Base-by-base conservation (phyloP, 2,113 vertebrate genomes). In the Prietella phreatophila region DNA sequence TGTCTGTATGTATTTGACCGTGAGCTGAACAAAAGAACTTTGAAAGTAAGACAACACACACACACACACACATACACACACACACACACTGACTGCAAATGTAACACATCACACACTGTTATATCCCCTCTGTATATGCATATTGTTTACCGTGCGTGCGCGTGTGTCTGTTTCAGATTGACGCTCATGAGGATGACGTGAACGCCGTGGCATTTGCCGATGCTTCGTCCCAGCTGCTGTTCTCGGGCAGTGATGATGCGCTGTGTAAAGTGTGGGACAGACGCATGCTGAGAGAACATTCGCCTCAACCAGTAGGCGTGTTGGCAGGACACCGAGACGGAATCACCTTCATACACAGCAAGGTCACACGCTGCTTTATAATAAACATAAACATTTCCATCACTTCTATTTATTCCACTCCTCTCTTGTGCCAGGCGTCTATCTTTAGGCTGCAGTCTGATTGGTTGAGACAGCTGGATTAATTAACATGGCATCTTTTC, bases 321-420 rank as follows among this genome's bases (percentile, higher is more conserved):
- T 94, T 98, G 90, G 97, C 97, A 1, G 97, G 97, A 78, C 97
- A 98, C 93, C 94, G 96, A 84, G 97, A 98, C 27, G 97, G 97
- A 84, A 96, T 98, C 94, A 98, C 97, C 84, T 98, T 98, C 94
- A 97, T 98, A 86, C 96, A 98, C 92, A 98, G 97, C 95, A 98
- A 98, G 96, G 97, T 97, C 33, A 8, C 55, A 78, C 56, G 3
- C 7, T 19, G 8, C 30, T 19, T 9, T 33, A 19, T 33, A 58
- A 33, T 80, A 58, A 58, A 58, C 27, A 55, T 50, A 58, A 58
- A 58, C 27, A 55, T 50, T 78, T 78, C 42, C 39, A 42, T 11
- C 7, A 39, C 4, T 42, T 75, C 71, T 4, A 47, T 78, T 47
- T 56, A 53, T 55, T 25, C 8, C 53, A 79, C 5, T 61, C 5